Conservation (phyloP, 1,140 invertebrate genomes). For the Cyclina sinensis region DNA sequence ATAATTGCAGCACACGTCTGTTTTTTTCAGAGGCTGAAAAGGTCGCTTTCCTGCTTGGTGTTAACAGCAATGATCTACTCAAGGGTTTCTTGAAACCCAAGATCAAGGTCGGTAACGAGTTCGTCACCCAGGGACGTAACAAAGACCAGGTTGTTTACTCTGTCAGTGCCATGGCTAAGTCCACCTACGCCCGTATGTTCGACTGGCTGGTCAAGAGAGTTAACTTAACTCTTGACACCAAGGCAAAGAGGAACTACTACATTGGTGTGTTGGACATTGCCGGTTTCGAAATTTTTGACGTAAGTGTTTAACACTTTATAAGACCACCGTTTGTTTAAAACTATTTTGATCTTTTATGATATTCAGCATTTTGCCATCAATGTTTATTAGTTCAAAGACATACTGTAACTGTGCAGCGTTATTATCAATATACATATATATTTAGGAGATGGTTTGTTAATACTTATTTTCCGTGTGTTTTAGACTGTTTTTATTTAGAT, state of each 20-base stretch:
- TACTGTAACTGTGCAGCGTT: too few species aligned
- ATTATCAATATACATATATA: too few species aligned
- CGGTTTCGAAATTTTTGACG: slow-evolving; percentile 99
- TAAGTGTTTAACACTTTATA: too few species aligned
- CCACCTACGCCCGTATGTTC: slow-evolving; percentile 98
- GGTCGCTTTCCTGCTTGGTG: slow-evolving; percentile 94
- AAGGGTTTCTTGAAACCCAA: slow-evolving; percentile 88
- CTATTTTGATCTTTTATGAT: too few species aligned
- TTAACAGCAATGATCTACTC: slow-evolving; percentile 88
- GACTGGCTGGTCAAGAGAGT: slow-evolving; percentile 99
- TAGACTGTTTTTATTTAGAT: too few species aligned
- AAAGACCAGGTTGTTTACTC: slow-evolving; percentile 97
- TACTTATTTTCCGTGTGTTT: too few species aligned
- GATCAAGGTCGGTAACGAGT: slow-evolving; percentile 93
- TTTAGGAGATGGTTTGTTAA: too few species aligned
- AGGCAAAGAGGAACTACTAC: slow-evolving; percentile 98
- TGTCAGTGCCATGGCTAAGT: slow-evolving; percentile 98
- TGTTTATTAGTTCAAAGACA: too few species aligned
- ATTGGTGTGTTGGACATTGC: slow-evolving; percentile 99
- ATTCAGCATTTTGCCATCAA: too few species aligned
- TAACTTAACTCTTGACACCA: slow-evolving; percentile 99
- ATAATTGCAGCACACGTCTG: too few species aligned
- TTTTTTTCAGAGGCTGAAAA: slow-evolving; percentile 93
- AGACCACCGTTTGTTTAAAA: too few species aligned
- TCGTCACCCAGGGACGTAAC: slow-evolving; percentile 99